phyloP scores from a whole-genome alignment of 2,888 invertebrate species.

The Eledona agricola region DNA sequence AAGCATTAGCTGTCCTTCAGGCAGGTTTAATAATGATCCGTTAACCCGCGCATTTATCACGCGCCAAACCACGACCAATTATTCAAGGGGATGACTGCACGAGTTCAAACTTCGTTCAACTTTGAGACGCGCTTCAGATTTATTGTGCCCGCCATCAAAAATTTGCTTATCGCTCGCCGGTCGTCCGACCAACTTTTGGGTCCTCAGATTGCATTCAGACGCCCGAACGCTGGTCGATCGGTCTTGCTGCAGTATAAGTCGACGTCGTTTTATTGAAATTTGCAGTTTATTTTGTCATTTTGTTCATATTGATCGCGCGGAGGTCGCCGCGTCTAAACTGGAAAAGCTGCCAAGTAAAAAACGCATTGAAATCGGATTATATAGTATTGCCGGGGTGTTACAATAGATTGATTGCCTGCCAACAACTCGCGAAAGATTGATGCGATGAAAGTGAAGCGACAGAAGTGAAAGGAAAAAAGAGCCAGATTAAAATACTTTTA shows the following conservation, averaged over 20 bases:
- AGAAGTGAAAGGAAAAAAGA: slow-evolving; percentile 36
- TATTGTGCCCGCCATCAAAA: slow-evolving; percentile 40
- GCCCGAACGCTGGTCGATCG: background rate
- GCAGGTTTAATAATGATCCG: slow-evolving; percentile 53
- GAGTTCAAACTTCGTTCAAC: slow-evolving; percentile 45
- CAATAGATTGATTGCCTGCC: slow-evolving; percentile 58
- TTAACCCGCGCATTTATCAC: slow-evolving; percentile 52
- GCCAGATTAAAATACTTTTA: slow-evolving; percentile 40
- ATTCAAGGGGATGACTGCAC: slow-evolving; percentile 51
- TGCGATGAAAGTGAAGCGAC: slow-evolving; percentile 50
- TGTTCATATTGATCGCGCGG: slow-evolving; percentile 35
- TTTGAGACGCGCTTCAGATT: slow-evolving; percentile 46
- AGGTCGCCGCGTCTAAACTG: slow-evolving; percentile 32
- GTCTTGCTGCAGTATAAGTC: background rate
- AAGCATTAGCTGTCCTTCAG: slow-evolving; percentile 35
- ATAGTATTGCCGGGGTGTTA: slow-evolving; percentile 47
- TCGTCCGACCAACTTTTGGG: slow-evolving; percentile 3
- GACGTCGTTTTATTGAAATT: background rate
- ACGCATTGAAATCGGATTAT: slow-evolving; percentile 55
- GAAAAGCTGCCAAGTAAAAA: slow-evolving; percentile 43
- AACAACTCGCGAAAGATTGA: slow-evolving; percentile 54
- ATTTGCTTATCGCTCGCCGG: too few species aligned
- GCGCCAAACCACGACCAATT: slow-evolving; percentile 51
- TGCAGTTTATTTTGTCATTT: slow-evolving; percentile 15
- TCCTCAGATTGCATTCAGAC: background rate